Conservation (phyloP, 2,113 vertebrate genomes). For the Lophius piscatorius region DNA sequence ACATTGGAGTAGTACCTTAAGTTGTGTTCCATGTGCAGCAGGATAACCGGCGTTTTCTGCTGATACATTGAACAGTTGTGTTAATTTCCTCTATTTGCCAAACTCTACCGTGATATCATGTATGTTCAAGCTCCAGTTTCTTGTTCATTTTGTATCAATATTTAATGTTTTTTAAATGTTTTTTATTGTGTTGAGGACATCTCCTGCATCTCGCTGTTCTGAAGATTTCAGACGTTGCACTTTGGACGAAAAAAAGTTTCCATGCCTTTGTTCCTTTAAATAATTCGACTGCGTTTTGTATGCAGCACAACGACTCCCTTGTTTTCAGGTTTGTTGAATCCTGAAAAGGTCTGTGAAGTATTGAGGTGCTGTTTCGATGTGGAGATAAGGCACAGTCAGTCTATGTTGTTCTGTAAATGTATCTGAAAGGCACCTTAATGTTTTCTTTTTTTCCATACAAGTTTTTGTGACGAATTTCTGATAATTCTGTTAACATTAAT, state of each 20-base stretch:
- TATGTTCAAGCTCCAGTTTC: slow-evolving; percentile 25
- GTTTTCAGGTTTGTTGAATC: slow-evolving; percentile 34
- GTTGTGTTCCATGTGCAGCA: slow-evolving; percentile 24
- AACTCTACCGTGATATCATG: slow-evolving; percentile 9
- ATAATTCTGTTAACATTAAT: slow-evolving; percentile 52
- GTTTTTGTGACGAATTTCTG: slow-evolving; percentile 31
- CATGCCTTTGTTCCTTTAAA: slow-evolving; percentile 10
- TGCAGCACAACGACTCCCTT: slow-evolving; percentile 23
- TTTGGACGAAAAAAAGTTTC: slow-evolving; percentile 34
- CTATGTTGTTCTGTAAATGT: slow-evolving; percentile 33
- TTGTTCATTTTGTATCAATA: slow-evolving; percentile 7
- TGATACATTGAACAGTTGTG: background rate
- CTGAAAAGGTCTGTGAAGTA: slow-evolving; percentile 25
- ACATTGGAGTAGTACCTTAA: slow-evolving; percentile 2
- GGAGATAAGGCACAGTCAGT: slow-evolving; percentile 13
- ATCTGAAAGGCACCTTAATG: slow-evolving; percentile 30
- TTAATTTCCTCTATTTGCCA: slow-evolving; percentile 2
- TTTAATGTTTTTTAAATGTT: slow-evolving; percentile 30
- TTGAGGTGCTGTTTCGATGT: slow-evolving; percentile 17
- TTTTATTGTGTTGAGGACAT: slow-evolving; percentile 32
- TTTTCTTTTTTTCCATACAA: slow-evolving; percentile 35
- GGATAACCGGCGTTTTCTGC: slow-evolving; percentile 18
- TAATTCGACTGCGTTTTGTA: no score
- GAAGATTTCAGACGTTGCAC: slow-evolving; percentile 47
- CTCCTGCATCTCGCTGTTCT: slow-evolving; percentile 20